Conservation (phyloP, 2,888 invertebrate species). For the Poecilus cupreus region DNA sequence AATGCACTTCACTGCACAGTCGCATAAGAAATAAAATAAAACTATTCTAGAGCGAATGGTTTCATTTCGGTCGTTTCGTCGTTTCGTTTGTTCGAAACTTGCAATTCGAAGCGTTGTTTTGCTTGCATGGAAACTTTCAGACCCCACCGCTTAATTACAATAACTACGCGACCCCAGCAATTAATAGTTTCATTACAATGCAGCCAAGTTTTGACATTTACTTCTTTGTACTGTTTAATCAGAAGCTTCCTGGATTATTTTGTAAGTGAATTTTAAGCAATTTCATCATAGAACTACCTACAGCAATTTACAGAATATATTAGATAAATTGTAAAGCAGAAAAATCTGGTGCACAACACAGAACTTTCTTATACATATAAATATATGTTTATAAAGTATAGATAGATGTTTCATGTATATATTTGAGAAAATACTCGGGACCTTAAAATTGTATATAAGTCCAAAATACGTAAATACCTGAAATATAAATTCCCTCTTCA, state of each 20-base stretch:
- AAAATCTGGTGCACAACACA: no score
- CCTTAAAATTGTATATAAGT: no score
- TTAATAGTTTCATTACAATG: slow-evolving; percentile 31
- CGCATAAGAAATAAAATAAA: slow-evolving; percentile 33
- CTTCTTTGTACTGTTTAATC: neutral
- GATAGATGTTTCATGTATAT: no score
- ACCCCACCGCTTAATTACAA: slow-evolving; percentile 30
- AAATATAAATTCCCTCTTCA: no score
- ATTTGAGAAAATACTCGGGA: no score
- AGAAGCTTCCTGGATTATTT: neutral
- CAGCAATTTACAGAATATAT: no score
- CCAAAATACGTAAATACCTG: no score
- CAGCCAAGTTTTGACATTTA: slow-evolving; percentile 1
- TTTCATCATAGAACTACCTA: no score
- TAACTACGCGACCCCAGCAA: slow-evolving; percentile 10
- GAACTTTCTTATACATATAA: no score
- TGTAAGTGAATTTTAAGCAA: neutral
- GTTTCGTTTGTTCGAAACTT: slow-evolving; percentile 23
- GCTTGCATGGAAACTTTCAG: slow-evolving; percentile 11
- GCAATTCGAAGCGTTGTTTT: slow-evolving; percentile 14
- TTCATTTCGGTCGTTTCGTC: neutral
- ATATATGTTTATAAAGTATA: no score
- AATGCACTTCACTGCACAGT: slow-evolving; percentile 26
- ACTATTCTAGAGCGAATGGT: neutral
- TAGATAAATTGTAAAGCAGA: no score